These are phyloP conservation scores for Arbacia lixula DNA, from an alignment of 53 echinoderm and acorn worm genomes.

Conservation along the genomic window DNA sequence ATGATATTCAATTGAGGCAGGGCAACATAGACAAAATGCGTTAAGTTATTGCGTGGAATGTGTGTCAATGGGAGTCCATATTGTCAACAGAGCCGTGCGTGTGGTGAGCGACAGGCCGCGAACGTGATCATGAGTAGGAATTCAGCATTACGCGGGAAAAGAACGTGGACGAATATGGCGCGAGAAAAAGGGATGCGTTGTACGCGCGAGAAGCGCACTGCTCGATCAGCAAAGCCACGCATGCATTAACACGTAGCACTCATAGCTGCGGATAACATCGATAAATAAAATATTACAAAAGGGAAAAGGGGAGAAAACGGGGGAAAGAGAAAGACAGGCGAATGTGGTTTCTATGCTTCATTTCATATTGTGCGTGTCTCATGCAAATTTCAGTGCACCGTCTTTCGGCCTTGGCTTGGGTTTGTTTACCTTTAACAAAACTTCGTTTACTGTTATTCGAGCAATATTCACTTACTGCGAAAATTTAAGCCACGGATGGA, in stretches of 20 bases:
- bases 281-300: slow-evolving; percentile 16
- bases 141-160: slow-evolving; percentile 22
- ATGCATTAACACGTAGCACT: slow-evolving; percentile 25
- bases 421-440: too few species aligned
- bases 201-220: background rate
- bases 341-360: too few species aligned
- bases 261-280: too few species aligned
- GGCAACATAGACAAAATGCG: slow-evolving; percentile 23
- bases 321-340: background rate
- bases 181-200: slow-evolving; percentile 9
- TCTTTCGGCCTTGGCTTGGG: too few species aligned
- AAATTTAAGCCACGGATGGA: too few species aligned
- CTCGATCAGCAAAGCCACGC: background rate
- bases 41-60: slow-evolving; percentile 24
- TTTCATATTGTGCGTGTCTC: too few species aligned
- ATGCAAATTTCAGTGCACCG: too few species aligned
- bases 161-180: too few species aligned
- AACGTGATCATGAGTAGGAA: slow-evolving; percentile 22
- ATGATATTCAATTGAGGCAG: too few species aligned
- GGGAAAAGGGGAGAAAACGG: background rate
- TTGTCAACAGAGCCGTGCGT: background rate
- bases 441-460: too few species aligned
- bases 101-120: background rate
- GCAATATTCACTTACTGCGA: too few species aligned
- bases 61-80: slow-evolving; percentile 15